Base-by-base conservation (phyloP, 2,797 vertebrate species). In the Discoglossus pictus region DNA sequence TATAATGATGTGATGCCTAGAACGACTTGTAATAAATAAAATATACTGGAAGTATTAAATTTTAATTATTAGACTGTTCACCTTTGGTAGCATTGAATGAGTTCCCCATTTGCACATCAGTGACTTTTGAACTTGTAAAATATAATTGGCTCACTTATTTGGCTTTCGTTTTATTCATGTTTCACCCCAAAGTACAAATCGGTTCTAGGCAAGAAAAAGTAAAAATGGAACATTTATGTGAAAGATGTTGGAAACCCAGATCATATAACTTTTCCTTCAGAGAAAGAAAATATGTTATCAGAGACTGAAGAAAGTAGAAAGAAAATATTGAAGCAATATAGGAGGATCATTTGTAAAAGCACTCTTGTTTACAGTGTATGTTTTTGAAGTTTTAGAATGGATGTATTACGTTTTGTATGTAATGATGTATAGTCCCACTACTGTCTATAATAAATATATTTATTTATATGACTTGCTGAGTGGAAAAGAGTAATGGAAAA, bases 1-100 rank as follows among this genome's bases (percentile, higher is more conserved):
- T 16, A 50, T 21, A 23, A 31, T 7, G 34, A 43, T 23, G 18
- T 16, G 17, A 25, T n/a, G 25, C 15, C 55, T 21, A n/a, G n/a
- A n/a, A n/a, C n/a, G n/a, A n/a, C n/a, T n/a, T n/a, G n/a, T 61
- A 60, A 68, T 68, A 61, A 44, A 68, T 68, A 61, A 18, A 21
- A 61, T 68, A 52, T 68, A 34, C 17, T 23, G n/a, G 25, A 67
- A 35, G 51, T 27, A 60, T 68, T 36, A 52, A 68, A 60, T 40
- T 60, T 68, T 68, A 52, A 68, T 60, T 60, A 52, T 61, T 34
- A 52, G 46, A 34, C 65, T 21, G 7, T 12, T 68, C 47, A 68
- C 55, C 47, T 51, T 48, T 68, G 55, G 56, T 55, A 60, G 24
- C 55, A 24, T 11, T 46, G 50, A 68, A 61, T 44, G 38, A 18